phyloP scores from a whole-genome alignment of 1,140 invertebrate genomes.

The Zeugodacus cucurbitae region DNA sequence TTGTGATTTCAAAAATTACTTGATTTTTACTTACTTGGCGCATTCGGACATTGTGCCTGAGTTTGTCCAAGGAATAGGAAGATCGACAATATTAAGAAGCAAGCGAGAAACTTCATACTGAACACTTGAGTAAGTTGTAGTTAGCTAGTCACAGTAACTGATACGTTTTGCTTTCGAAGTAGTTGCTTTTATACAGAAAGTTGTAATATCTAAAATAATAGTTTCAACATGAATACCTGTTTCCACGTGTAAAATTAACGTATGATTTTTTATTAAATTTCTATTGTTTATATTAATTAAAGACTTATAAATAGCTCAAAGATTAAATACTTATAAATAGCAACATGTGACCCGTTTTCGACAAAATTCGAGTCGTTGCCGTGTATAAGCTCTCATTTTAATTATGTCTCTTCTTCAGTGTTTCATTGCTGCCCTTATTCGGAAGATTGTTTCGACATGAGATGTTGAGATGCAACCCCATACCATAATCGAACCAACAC shows the following conservation, averaged over 20 bases:
- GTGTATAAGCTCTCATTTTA: too few relatives aligned
- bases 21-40: not conserved
- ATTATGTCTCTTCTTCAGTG: too few relatives aligned
- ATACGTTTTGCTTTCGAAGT: not conserved
- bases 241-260: not conserved
- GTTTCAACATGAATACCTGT: not conserved
- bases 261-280: not conserved
- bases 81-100: not conserved
- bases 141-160: not conserved
- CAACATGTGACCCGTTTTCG: too few relatives aligned
- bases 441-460: too few relatives aligned
- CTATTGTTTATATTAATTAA: too few relatives aligned
- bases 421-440: too few relatives aligned
- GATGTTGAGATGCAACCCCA: too few relatives aligned
- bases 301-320: not conserved
- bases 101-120: not conserved
- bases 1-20: too few relatives aligned
- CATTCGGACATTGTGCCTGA: not conserved
- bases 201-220: not conserved
- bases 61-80: not conserved
- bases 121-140: not conserved
- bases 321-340: too few relatives aligned
- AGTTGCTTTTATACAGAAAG: not conserved
- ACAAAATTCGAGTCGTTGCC: too few relatives aligned
- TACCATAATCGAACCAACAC: too few relatives aligned